A percentile compares a stretch with the other conserved stretches of the same genome.
phyloP scores from a whole-genome alignment of 2,797 vertebrate genomes.

The Sphenopsis melanotis region DNA sequence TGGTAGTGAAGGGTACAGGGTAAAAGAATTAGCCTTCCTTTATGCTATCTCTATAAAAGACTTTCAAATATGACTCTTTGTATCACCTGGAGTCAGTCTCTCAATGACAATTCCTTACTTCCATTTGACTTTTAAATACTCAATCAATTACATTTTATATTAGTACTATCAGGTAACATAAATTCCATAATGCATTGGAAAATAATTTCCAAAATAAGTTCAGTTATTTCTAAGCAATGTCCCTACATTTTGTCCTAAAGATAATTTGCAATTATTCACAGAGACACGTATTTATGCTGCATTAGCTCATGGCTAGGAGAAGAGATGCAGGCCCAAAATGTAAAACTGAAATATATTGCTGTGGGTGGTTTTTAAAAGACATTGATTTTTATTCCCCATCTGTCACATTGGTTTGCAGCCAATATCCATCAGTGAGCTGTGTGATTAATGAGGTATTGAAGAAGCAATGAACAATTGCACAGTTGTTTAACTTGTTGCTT shows the following conservation, averaged over 20 bases:
- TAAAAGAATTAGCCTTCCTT: not conserved
- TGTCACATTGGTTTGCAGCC: not conserved
- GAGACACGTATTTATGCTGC: not conserved
- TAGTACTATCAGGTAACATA: not conserved
- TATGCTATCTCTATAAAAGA: not conserved
- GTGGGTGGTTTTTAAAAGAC: not conserved
- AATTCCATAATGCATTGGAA: not conserved
- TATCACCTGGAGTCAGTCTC: not conserved
- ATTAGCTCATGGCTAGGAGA: not conserved
- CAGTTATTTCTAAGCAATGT: not conserved
- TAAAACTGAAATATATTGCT: not conserved
- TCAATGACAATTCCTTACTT: not conserved
- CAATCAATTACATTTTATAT: not conserved
- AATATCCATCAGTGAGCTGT: not conserved
- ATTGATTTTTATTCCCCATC: constrained; percentile 11
- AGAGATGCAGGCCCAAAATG: not conserved
- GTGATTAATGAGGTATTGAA: constrained; percentile 12
- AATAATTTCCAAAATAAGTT: not conserved
- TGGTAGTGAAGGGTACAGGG: not conserved
- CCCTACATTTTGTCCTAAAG: not conserved
- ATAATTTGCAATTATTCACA: not conserved
- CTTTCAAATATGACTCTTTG: not conserved
- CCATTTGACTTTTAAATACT: not conserved
- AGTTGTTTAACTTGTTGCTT: not conserved
- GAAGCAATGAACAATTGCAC: not conserved